Evolutionary conservation across 2,888 invertebrate species (phyloP), one percentile per base, ranked within the genome.

Genomic region (Metopia argyrocephala): DNA sequence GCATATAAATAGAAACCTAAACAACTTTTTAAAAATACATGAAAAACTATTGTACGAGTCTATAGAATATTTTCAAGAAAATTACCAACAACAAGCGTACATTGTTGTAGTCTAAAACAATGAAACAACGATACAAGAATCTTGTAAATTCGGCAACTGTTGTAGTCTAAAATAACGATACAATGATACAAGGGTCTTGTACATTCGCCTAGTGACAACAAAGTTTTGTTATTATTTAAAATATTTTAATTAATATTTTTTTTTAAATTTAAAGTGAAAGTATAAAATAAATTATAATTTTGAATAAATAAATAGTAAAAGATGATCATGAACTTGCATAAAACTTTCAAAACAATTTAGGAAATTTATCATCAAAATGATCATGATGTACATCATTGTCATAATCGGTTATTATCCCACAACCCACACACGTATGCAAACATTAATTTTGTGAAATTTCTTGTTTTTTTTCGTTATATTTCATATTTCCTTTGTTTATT

Each of bases 321-420:
- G 6, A 15, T 56, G 27, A 56, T 18, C 27, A 56, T 56, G 18
- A 54, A 56, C 54, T 56, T 56, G 54, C 54, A 56, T 56, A 56
- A 27, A 12, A 23, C 23, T 52, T 52, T 52, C 23, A 20, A n/a
- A 5, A 52, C 15, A 52, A 52, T 52, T 52, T 4, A 23, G 20
- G 23, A 21, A 21, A 12, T 52, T 23, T 52, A 52, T 52, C 5
- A 12, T 31, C 21, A 23, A 52, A 52, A 7, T 23, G 21, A 52
- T 52, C 15, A 23, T 52, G 52, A 23, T 38, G 38, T 38, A 12
- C 12, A 23, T 1, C 5, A 56, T 56, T 12, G 25, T 54, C 1
- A 54, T n/a, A 7, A 25, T 20, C 27, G 6, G 25, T 5, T 12
- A 38, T 15, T 38, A 38, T 38, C 38, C 12, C 38, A 9, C 38